These are phyloP conservation scores for Isotomurus palustris DNA, from an alignment of 2,888 invertebrate genomes.

Conservation along the genomic window DNA sequence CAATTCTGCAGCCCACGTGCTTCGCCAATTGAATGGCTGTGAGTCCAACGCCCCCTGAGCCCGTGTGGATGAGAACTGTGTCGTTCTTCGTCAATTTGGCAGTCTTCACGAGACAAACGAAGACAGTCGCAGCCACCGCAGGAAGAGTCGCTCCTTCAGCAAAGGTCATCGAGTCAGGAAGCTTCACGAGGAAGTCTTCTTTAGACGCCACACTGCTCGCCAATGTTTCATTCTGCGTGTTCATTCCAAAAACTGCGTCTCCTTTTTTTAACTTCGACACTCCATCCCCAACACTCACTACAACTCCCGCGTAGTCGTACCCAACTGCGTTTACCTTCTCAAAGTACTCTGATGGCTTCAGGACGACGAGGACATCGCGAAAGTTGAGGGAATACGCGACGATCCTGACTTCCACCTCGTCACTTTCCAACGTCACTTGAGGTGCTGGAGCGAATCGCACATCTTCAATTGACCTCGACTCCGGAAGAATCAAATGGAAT, in stretches of 20 bases:
- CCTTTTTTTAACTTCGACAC: constrained; percentile 16
- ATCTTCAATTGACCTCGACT: constrained; percentile 3
- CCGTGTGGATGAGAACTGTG: constrained; percentile 9
- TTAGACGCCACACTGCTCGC: constrained; percentile 14
- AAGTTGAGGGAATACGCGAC: constrained; percentile 25
- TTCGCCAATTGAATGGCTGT: constrained; percentile 13
- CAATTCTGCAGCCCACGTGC: constrained; percentile 5
- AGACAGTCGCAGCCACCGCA: constrained; percentile 6
- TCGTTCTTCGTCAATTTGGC: constrained; percentile 9
- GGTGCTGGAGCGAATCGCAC: background rate
- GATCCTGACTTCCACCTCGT: constrained; percentile 22
- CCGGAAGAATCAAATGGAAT: constrained; percentile 7
- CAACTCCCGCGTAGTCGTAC: constrained; percentile 22
- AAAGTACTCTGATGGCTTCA: constrained; percentile 21
- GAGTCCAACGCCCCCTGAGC: constrained; percentile 16
- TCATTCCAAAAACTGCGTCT: constrained; percentile 19
- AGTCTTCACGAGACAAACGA: constrained; percentile 9
- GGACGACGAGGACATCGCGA: constrained; percentile 17
- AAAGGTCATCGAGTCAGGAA: constrained; percentile 12
- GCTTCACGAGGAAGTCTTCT: constrained; percentile 5
- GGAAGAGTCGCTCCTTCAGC: constrained; percentile 14
- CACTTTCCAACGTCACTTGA: background rate
- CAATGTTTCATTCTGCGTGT: constrained; percentile 4
- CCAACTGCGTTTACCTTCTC: constrained; percentile 16
- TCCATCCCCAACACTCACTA: constrained; percentile 2